Conservation (phyloP, 2,888 invertebrate species). For the Philereme transversata region DNA sequence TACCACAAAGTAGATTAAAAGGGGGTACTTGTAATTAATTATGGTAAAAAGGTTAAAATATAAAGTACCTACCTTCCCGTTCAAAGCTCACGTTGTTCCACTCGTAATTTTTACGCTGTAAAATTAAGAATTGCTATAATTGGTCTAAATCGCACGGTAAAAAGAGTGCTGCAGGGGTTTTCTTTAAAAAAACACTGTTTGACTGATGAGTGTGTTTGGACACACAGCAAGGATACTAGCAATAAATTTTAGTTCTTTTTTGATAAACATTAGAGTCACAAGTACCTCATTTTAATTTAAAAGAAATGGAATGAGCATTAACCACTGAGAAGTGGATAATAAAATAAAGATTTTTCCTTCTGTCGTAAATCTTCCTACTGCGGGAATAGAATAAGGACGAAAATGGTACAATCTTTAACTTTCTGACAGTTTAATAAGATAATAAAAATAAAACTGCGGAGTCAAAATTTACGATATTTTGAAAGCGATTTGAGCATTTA, state of each 20-base stretch:
- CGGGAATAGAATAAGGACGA: constrained; percentile 64
- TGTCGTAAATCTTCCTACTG: constrained; percentile 66
- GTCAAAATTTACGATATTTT: constrained; percentile 23
- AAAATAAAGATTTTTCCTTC: constrained; percentile 63
- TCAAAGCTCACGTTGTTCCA: too few species aligned
- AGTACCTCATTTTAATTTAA: constrained; percentile 19
- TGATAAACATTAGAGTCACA: too few species aligned
- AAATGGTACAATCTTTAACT: constrained; percentile 75
- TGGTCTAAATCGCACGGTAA: too few species aligned
- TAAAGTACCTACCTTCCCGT: too few species aligned
- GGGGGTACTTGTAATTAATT: background rate
- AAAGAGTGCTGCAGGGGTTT: too few species aligned
- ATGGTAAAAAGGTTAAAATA: background rate
- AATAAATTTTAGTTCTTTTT: too few species aligned
- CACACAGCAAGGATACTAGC: too few species aligned
- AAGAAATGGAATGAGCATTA: constrained; percentile 48
- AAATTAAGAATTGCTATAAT: too few species aligned
- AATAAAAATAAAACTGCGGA: constrained; percentile 63
- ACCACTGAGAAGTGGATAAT: constrained; percentile 62
- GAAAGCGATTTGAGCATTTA: constrained; percentile 5
- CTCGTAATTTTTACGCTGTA: too few species aligned
- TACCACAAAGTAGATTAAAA: constrained; percentile 9
- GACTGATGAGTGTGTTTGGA: too few species aligned
- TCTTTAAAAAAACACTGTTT: too few species aligned
- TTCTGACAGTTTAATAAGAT: constrained; percentile 79